phyloP scores from a whole-genome alignment of 2,113 vertebrate species.

The Scortum barcoo region DNA sequence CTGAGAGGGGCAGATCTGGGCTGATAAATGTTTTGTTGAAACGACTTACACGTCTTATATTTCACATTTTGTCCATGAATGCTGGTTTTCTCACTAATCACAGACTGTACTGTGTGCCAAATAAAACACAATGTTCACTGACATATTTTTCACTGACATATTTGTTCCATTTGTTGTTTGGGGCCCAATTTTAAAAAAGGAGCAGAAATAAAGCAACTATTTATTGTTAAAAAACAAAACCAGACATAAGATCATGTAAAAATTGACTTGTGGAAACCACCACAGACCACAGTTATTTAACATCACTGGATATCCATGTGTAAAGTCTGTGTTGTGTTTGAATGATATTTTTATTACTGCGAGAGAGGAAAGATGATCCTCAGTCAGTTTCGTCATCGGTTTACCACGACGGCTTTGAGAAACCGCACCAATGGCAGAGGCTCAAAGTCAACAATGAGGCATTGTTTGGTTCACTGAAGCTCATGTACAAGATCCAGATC shows the following conservation, averaged over 20 bases:
- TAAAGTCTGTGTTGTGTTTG: background rate
- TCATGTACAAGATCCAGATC: background rate
- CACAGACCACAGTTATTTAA: background rate
- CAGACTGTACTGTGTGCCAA: background rate
- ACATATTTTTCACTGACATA: background rate
- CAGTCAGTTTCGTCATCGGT: background rate
- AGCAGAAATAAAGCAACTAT: background rate
- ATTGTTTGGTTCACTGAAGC: background rate
- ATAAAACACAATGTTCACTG: background rate
- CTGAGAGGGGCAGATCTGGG: background rate
- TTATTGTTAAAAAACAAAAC: background rate
- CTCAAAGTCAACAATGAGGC: background rate
- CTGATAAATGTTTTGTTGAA: background rate
- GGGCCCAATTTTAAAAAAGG: too few species aligned
- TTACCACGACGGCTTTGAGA: background rate
- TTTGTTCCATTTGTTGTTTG: too few species aligned
- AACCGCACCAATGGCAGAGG: background rate
- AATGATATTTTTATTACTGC: background rate
- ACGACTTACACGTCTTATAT: background rate
- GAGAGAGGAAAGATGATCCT: background rate
- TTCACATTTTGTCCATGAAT: background rate
- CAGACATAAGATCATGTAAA: too few species aligned
- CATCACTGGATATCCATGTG: background rate
- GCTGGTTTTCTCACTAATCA: background rate
- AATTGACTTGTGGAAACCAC: background rate